Percentiles rank a stretch among this genome's conserved stretches.
These are phyloP conservation scores for Drosophila conformis DNA, from an alignment of 2,888 invertebrate genomes.

Conservation along the genomic window DNA sequence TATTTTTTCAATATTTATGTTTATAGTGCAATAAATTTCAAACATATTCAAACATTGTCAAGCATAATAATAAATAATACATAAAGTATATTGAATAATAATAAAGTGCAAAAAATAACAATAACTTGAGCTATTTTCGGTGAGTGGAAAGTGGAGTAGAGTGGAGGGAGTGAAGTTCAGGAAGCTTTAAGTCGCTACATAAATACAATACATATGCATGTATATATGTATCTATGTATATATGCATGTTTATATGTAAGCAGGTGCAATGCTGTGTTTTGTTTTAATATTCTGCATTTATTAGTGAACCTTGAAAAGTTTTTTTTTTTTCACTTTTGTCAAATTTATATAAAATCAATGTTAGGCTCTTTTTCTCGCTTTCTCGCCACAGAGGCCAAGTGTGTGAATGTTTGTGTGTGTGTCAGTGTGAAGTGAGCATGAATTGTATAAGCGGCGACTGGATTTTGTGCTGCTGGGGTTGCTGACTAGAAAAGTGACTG, in stretches of 20 bases:
- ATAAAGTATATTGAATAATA: slow-evolving; percentile 15
- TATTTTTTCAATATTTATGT: slow-evolving; percentile 26
- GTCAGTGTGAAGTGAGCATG: neutral
- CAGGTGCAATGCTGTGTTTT: slow-evolving; percentile 20
- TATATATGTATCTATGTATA: slow-evolving; percentile 3
- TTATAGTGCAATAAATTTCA: slow-evolving; percentile 23
- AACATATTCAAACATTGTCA: neutral
- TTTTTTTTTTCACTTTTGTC: slow-evolving; percentile 30
- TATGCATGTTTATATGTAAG: neutral
- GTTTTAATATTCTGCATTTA: slow-evolving; percentile 36
- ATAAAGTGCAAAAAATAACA: neutral
- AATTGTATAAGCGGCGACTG: slow-evolving; percentile 39
- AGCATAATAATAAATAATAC: neutral
- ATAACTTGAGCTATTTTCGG: slow-evolving; percentile 22
- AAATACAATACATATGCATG: slow-evolving; percentile 6
- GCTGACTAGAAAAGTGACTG: slow-evolving; percentile 25
- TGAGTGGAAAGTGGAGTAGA: slow-evolving; percentile 33
- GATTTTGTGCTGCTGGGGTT: slow-evolving; percentile 33
- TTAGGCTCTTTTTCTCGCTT: slow-evolving; percentile 50
- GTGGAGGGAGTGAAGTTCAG: neutral
- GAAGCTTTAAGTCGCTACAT: slow-evolving; percentile 16
- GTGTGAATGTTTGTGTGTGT: neutral
- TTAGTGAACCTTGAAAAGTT: slow-evolving; percentile 62
- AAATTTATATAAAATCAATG: slow-evolving; percentile 73
- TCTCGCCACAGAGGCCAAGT: slow-evolving; percentile 17